phyloP scores from a whole-genome alignment of 2,797 vertebrate species.

The Nyctalus aviator region DNA sequence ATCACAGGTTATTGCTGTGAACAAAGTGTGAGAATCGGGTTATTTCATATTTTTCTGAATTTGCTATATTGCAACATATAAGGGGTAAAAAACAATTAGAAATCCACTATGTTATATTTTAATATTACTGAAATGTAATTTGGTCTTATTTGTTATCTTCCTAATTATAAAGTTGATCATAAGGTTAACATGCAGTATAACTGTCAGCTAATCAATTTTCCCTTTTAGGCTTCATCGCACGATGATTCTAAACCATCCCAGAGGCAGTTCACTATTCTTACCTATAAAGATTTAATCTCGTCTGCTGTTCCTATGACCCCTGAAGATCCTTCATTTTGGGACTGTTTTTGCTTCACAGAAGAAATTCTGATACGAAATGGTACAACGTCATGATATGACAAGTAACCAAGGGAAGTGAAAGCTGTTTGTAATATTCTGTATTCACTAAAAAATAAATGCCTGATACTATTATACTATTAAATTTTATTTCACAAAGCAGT shows the following conservation, averaged over 20 bases:
- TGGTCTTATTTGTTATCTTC: neutral
- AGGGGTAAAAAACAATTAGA: neutral
- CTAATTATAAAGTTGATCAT: neutral
- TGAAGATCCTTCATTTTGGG: conserved; percentile 94
- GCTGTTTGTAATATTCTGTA: conserved; percentile 37
- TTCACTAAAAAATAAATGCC: conserved; percentile 59
- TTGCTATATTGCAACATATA: neutral
- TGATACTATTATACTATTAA: conserved; percentile 37
- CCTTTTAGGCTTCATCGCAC: conserved; percentile 78
- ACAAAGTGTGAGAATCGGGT: neutral
- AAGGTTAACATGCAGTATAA: neutral
- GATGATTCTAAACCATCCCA: conserved; percentile 82
- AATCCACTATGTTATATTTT: conserved; percentile 2
- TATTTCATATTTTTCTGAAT: conserved; percentile 16
- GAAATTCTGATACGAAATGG: conserved; percentile 91
- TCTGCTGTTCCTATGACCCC: conserved; percentile 91
- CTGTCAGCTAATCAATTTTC: neutral
- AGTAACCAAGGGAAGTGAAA: conserved; percentile 56
- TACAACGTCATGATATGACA: conserved; percentile 80
- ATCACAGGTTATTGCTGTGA: neutral
- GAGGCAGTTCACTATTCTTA: conserved; percentile 89
- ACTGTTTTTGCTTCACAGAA: conserved; percentile 92
- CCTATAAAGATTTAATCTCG: conserved; percentile 92
- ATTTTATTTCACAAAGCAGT: conserved; percentile 65
- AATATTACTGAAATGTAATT: conserved; percentile 21